Conservation (phyloP, 2,797 vertebrate genomes). For the Coregonus sp. region DNA sequence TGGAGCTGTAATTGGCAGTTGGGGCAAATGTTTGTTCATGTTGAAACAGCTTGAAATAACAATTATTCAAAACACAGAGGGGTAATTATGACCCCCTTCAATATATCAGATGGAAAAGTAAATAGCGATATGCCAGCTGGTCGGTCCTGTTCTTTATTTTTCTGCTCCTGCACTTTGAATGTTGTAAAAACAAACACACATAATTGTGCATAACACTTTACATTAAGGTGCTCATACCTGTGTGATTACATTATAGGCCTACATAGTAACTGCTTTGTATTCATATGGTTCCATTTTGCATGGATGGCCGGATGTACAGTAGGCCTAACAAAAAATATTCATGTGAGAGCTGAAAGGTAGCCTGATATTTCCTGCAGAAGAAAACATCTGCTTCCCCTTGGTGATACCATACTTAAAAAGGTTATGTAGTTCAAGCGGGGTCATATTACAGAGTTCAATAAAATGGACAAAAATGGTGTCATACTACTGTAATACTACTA, state of each 20-base stretch:
- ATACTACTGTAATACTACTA: no score
- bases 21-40: slow-evolving; percentile 27
- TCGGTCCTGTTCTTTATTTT: slow-evolving; percentile 21
- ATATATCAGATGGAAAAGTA: background rate
- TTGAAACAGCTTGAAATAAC: background rate
- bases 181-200: slow-evolving; percentile 22
- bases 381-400: slow-evolving; percentile 15
- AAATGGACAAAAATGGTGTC: no score
- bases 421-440: no score
- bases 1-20: slow-evolving; percentile 26
- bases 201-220: slow-evolving; percentile 2
- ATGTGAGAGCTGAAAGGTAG: background rate
- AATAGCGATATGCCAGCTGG: background rate
- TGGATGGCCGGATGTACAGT: no score
- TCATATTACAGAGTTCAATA: no score
- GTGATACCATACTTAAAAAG: background rate
- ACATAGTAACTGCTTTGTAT: slow-evolving; percentile 43
- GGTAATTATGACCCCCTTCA: slow-evolving; percentile 11
- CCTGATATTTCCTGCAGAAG: background rate
- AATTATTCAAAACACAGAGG: slow-evolving; percentile 25
- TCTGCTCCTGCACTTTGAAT: background rate
- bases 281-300: slow-evolving; percentile 12
- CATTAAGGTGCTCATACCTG: no score
- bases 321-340: background rate
- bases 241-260: no score